Percentiles rank a stretch among this genome's conserved stretches.
phyloP scores from a whole-genome alignment of 2,888 invertebrate genomes.

The Cataglyphis rosenhaueri region DNA sequence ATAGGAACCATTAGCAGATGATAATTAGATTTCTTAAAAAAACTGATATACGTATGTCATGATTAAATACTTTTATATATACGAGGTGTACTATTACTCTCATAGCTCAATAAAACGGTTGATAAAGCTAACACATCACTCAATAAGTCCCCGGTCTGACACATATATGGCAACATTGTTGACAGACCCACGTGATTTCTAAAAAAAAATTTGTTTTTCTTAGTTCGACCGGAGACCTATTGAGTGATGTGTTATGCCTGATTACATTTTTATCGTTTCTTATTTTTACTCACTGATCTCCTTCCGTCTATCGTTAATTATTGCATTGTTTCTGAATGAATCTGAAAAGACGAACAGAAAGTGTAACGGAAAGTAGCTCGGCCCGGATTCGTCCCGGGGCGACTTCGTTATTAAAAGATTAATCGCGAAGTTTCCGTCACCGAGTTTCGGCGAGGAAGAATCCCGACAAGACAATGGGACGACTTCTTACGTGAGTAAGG shows the following conservation, averaged over 20 bases:
- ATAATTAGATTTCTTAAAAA: not conserved
- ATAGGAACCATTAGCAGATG: not conserved
- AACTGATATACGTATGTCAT: not conserved
- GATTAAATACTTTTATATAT: not conserved
- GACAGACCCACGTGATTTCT: too few relatives aligned
- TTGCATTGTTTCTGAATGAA: slow-evolving; percentile 27
- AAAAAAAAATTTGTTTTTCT: too few relatives aligned
- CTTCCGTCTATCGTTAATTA: slow-evolving; percentile 16
- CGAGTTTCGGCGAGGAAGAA: slow-evolving; percentile 23
- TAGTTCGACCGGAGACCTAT: too few relatives aligned
- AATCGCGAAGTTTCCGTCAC: slow-evolving; percentile 39
- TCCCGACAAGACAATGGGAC: slow-evolving; percentile 7
- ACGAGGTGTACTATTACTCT: not conserved
- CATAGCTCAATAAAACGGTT: not conserved
- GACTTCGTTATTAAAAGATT: slow-evolving; percentile 51
- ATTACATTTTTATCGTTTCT: not conserved
- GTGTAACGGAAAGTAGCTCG: slow-evolving; percentile 31
- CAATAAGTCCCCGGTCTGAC: too few relatives aligned
- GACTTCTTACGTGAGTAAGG: slow-evolving; percentile 1
- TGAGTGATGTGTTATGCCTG: not conserved
- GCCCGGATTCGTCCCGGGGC: slow-evolving; percentile 5
- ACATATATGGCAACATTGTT: too few relatives aligned
- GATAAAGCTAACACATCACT: not conserved
- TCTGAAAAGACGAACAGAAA: slow-evolving; percentile 5
- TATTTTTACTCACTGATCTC: not conserved